Conservation (phyloP, 2,113 vertebrate species). For the Sinocyclocheilus grahami region DNA sequence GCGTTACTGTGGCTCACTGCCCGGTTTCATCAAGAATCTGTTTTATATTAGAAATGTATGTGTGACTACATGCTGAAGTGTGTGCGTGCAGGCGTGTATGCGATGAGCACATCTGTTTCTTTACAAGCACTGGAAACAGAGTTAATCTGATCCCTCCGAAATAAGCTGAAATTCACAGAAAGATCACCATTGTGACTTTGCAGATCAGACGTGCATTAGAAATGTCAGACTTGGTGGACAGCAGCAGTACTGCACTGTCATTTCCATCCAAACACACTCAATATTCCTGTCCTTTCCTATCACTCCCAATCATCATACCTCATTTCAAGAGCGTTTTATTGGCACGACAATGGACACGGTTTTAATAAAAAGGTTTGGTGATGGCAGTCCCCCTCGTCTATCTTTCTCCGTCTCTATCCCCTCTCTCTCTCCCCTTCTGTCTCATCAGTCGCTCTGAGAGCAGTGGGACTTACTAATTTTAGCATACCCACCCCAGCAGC, state of each 20-base stretch:
- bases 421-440: constrained; percentile 29
- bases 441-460: constrained; percentile 44
- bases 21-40: constrained; percentile 27
- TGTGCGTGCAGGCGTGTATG: not conserved
- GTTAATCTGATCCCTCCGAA: not conserved
- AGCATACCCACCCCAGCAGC: constrained; percentile 39
- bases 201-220: not conserved
- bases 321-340: constrained; percentile 25
- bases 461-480: constrained; percentile 47
- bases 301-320: not conserved
- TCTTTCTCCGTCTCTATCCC: not conserved
- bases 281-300: not conserved
- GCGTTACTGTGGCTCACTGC: constrained; percentile 5
- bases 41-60: constrained; percentile 9
- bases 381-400: not conserved
- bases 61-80: constrained; percentile 7
- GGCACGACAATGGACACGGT: constrained; percentile 22
- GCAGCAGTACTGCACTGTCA: not conserved
- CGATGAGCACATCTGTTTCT: constrained; percentile 25
- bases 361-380: constrained; percentile 1
- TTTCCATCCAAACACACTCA: not conserved
- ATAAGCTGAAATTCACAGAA: constrained; percentile 16
- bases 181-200: constrained; percentile 16
- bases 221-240: not conserved
- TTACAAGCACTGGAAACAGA: not conserved